phyloP scores from a whole-genome alignment of 2,797 vertebrate species.

The Pampus argenteus region DNA sequence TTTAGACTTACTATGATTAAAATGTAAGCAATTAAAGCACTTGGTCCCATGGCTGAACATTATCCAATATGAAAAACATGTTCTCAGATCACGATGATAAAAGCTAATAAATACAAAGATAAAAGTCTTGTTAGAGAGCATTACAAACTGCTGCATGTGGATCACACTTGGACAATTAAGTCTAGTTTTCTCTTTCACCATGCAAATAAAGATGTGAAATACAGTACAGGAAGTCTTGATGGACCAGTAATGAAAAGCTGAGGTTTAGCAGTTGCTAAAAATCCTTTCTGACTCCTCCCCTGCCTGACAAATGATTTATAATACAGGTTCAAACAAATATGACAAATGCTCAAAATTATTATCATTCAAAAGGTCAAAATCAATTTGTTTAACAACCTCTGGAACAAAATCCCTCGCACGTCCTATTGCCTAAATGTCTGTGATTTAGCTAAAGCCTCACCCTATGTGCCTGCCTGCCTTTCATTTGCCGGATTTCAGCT shows the following conservation, averaged over 20 bases:
- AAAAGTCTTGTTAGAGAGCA: constrained; percentile 3
- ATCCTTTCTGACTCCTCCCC: background rate
- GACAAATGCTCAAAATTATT: constrained; percentile 53
- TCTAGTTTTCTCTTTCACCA: background rate
- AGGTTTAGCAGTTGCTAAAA: constrained; percentile 14
- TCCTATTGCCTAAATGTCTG: constrained; percentile 62
- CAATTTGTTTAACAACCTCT: constrained; percentile 70
- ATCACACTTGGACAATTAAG: background rate
- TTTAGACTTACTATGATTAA: constrained; percentile 1
- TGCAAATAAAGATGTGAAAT: background rate
- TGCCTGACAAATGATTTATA: constrained; percentile 17
- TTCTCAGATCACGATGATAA: background rate
- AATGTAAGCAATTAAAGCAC: constrained; percentile 9
- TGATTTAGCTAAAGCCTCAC: constrained; percentile 59
- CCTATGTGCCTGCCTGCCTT: constrained; percentile 37
- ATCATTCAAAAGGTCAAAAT: constrained; percentile 67
- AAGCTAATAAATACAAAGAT: background rate
- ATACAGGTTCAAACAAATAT: constrained; percentile 47
- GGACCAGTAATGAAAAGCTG: constrained; percentile 5
- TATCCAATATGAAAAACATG: background rate
- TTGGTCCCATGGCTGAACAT: background rate
- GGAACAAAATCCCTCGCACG: constrained; percentile 57
- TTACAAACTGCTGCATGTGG: constrained; percentile 1
- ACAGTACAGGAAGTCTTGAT: background rate
- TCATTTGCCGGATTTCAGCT: constrained; percentile 67